A percentile compares a stretch with the other conserved stretches of the same genome.
These are phyloP conservation scores for Propithecus coquereli DNA, from an alignment of 2,113 vertebrate species.

Conservation along the genomic window DNA sequence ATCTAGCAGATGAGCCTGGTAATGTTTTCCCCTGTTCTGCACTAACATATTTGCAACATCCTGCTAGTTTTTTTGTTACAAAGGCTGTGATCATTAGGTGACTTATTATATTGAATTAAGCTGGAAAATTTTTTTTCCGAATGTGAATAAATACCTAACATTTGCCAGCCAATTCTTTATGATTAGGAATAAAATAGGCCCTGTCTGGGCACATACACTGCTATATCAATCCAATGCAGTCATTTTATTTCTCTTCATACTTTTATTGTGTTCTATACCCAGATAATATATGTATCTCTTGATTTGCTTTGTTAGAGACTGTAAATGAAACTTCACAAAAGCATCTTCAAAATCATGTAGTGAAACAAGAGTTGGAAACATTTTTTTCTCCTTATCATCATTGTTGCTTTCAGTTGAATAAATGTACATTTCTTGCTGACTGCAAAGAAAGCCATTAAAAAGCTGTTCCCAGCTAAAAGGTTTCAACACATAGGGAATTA, in stretches of 20 bases:
- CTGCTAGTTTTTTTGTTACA: slow-evolving; percentile 14
- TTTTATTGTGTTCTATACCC: slow-evolving; percentile 72
- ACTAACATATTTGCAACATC: background rate
- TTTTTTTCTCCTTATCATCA: slow-evolving; percentile 77
- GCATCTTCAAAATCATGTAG: slow-evolving; percentile 77
- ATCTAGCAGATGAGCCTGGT: background rate
- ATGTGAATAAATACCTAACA: slow-evolving; percentile 56
- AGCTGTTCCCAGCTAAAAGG: slow-evolving; percentile 83
- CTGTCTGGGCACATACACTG: slow-evolving; percentile 56
- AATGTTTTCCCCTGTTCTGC: background rate
- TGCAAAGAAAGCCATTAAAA: slow-evolving; percentile 84
- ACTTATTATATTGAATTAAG: slow-evolving; percentile 37
- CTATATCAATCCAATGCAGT: slow-evolving; percentile 64
- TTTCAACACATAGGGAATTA: slow-evolving; percentile 65
- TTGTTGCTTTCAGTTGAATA: slow-evolving; percentile 82
- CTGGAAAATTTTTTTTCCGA: background rate
- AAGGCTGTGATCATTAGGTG: background rate
- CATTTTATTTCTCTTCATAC: slow-evolving; percentile 73
- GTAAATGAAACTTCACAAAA: slow-evolving; percentile 81
- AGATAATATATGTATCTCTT: slow-evolving; percentile 79
- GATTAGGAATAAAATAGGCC: slow-evolving; percentile 44
- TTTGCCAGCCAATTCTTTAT: slow-evolving; percentile 73
- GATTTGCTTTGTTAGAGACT: slow-evolving; percentile 83
- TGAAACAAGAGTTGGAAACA: slow-evolving; percentile 78
- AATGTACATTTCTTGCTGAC: slow-evolving; percentile 80